Percentiles rank a stretch among this genome's conserved stretches.
Evolutionary conservation across 2,797 vertebrate species (phyloP).

Genomic region (Chromobotia macracanthus): DNA sequence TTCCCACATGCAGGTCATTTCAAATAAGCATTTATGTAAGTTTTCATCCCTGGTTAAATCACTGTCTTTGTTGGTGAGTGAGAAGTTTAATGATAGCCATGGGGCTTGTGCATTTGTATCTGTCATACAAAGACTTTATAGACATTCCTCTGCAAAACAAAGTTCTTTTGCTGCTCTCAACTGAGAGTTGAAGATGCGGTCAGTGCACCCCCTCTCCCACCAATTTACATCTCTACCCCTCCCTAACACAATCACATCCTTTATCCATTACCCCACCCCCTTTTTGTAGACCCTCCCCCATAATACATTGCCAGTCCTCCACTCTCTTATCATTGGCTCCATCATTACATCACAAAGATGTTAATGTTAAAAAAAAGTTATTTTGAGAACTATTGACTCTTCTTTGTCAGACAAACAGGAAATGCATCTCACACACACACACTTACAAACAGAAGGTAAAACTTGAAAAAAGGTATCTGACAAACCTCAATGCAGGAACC

Average conservation of each 20-base stretch:
- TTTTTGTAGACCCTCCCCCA: neutral
- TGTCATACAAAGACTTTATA: slow-evolving; percentile 66
- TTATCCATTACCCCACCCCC: neutral
- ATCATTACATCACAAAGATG: neutral
- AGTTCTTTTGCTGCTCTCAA: slow-evolving; percentile 37
- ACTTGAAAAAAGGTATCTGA: slow-evolving; percentile 77
- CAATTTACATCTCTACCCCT: neutral
- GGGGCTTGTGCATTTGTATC: slow-evolving; percentile 67
- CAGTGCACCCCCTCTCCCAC: slow-evolving; percentile 55
- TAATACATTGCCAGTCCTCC: neutral
- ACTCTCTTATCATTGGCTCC: neutral
- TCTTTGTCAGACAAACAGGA: slow-evolving; percentile 57
- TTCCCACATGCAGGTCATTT: slow-evolving; percentile 30
- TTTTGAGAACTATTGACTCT: slow-evolving; percentile 77
- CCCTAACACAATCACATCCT: too few species aligned
- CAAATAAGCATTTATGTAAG: slow-evolving; percentile 66
- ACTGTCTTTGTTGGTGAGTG: slow-evolving; percentile 64
- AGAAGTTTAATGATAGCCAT: slow-evolving; percentile 76
- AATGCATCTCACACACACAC: slow-evolving; percentile 55
- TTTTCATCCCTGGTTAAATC: slow-evolving; percentile 64
- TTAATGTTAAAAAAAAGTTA: too few species aligned
- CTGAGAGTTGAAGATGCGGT: slow-evolving; percentile 75
- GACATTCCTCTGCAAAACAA: slow-evolving; percentile 54
- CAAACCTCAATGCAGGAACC: slow-evolving; percentile 68
- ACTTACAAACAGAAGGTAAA: slow-evolving; percentile 65